These are phyloP conservation scores for Bembecia ichneumoniformis DNA, from an alignment of 2,888 invertebrate genomes.

Conservation along the genomic window DNA sequence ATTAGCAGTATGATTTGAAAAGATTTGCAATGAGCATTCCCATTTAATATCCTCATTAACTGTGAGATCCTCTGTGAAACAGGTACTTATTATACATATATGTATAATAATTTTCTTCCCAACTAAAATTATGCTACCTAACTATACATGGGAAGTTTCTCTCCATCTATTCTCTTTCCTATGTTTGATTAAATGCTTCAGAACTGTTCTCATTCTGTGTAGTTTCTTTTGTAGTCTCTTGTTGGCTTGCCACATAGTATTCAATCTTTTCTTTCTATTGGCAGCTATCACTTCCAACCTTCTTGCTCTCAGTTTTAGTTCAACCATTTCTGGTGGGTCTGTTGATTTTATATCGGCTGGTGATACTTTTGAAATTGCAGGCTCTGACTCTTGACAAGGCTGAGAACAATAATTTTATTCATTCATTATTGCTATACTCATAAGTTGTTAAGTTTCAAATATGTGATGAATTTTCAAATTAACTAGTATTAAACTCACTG, in stretches of 20 bases:
- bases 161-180: constrained; percentile 13
- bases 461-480: no score
- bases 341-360: constrained; percentile 30
- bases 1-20: no score
- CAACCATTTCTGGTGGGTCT: constrained; percentile 41
- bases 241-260: constrained; percentile 41
- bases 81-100: no score
- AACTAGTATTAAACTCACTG: no score
- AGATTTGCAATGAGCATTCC: no score
- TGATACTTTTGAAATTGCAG: constrained; percentile 32
- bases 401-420: constrained; percentile 19
- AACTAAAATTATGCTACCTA: no score
- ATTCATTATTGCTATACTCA: neutral
- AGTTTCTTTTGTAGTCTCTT: constrained; percentile 33
- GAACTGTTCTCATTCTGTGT: constrained; percentile 32
- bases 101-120: no score
- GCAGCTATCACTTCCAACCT: constrained; percentile 43
- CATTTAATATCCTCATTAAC: no score
- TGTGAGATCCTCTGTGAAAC: no score
- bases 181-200: constrained; percentile 41
- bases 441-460: no score
- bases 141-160: no score
- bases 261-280: constrained; percentile 35
- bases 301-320: constrained; percentile 41
- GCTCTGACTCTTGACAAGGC: constrained; percentile 39